Base-by-base conservation (phyloP, 2,888 invertebrate species). In the Chrysotoxum bicinctum region DNA sequence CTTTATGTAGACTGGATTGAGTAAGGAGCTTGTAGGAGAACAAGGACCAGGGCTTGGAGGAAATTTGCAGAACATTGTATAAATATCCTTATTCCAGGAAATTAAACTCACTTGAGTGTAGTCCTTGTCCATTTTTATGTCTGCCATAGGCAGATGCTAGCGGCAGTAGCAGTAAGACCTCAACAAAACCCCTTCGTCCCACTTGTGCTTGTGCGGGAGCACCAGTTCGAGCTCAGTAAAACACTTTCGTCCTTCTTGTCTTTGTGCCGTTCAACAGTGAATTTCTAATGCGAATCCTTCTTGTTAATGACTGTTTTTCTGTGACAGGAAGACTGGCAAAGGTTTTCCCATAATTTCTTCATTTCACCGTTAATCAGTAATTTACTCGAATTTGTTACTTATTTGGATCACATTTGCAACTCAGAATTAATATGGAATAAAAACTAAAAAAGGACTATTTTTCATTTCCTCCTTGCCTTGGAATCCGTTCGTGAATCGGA, bases 61-160 rank as follows among this genome's bases (percentile, higher is more conserved):
- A 84, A 70, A 83, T 83, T 83, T 56, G 62, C 45, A 45, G 52
- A 54, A 30, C 54, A 48, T 64, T 40, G 30, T 66, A 84, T 72
- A 75, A 80, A 80, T 84, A 80, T 72, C 45, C 43, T 68, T 76
- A 72, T 73, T 76, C 52, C 75, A 85, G 84, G 80, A 80, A 80
- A 85, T 85, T 80, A 85, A 80, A 85, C 75, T 76, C 52, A 72
- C 68, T 62, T 72, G 56, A 48, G 54, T n/a, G 37, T 43, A 12
- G 14, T 7, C 56, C 30, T 35, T 14, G 35, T 35, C 21, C 35
- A 21, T 21, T 35, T 58, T 70, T 19, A n/a, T 54, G 40, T 40
- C 66, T 78, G 83, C 74, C 83, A 52, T 66, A 70, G 70, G 74
- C 83, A 83, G 74, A 64, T 75, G 69, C 50, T 62, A 10, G 8